A percentile compares a stretch with the other conserved stretches of the same genome.
Conservation (phyloP, 1,140 invertebrate genomes). For the Zophobas atratus region DNA sequence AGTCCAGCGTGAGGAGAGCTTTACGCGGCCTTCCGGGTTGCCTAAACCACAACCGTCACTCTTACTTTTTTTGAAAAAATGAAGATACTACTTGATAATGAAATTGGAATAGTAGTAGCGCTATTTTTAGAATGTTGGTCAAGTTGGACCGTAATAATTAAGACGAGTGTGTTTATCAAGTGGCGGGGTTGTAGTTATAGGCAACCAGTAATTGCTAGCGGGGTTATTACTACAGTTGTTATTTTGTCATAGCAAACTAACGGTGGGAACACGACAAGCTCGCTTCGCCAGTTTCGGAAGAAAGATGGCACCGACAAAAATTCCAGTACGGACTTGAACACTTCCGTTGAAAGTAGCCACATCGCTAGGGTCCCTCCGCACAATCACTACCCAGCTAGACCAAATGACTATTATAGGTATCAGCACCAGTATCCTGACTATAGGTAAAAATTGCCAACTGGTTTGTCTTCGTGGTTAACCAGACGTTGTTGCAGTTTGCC, state of each 20-base stretch:
- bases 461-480: not conserved
- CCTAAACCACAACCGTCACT: too few species aligned
- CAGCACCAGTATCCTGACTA: constrained; percentile 39
- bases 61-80: too few species aligned
- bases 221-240: not conserved
- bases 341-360: constrained; percentile 52
- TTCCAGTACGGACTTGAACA: constrained; percentile 33
- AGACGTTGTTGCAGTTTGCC: constrained; percentile 31
- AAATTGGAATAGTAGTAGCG: too few species aligned
- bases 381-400: constrained; percentile 59
- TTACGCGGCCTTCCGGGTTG: not conserved
- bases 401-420: constrained; percentile 58
- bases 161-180: too few species aligned
- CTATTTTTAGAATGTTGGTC: too few species aligned
- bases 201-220: too few species aligned
- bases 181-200: too few species aligned
- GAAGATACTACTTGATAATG: too few species aligned
- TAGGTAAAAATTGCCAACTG: constrained; percentile 10
- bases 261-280: constrained; percentile 60
- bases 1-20: constrained; percentile 19
- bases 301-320: constrained; percentile 61
- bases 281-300: constrained; percentile 65
- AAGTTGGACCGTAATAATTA: too few species aligned
- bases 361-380: constrained; percentile 63
- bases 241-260: constrained; percentile 53